Evolutionary conservation across 1,140 invertebrate species (phyloP).

Genomic region (Penaeus japonicus): DNA sequence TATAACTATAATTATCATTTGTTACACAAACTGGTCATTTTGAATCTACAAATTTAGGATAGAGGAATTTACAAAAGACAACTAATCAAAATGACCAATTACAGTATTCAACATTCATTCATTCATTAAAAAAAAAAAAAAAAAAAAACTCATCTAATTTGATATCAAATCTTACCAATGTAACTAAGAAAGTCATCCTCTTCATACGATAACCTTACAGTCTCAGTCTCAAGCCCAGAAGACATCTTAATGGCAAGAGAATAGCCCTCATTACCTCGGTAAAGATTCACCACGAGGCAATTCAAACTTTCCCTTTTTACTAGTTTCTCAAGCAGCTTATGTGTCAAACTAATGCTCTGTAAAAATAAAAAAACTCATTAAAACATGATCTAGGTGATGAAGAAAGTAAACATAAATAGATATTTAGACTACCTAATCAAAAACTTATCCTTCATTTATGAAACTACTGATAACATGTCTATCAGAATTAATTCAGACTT

Average conservation of each 20-base stretch:
- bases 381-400: neutral
- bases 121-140: no score
- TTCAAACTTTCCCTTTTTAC: conserved; percentile 84
- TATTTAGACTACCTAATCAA: no score
- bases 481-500: no score
- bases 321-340: conserved; percentile 83
- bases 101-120: neutral
- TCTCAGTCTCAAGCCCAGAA: conserved; percentile 66
- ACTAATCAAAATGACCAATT: neutral
- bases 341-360: conserved; percentile 73
- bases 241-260: conserved; percentile 79
- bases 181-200: conserved; percentile 72
- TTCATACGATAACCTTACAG: conserved; percentile 67
- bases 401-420: neutral
- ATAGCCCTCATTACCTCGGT: conserved; percentile 90
- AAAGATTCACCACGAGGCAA: conserved; percentile 88
- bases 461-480: no score
- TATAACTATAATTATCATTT: no score
- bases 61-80: neutral
- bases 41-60: neutral
- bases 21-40: no score
- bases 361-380: conserved; percentile 15
- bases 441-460: no score
- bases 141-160: neutral
- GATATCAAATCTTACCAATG: conserved; percentile 64